Evolutionary conservation across 2,888 invertebrate species (phyloP), one percentile per base, ranked within the genome.

Genomic region (Clusia tigrina): DNA sequence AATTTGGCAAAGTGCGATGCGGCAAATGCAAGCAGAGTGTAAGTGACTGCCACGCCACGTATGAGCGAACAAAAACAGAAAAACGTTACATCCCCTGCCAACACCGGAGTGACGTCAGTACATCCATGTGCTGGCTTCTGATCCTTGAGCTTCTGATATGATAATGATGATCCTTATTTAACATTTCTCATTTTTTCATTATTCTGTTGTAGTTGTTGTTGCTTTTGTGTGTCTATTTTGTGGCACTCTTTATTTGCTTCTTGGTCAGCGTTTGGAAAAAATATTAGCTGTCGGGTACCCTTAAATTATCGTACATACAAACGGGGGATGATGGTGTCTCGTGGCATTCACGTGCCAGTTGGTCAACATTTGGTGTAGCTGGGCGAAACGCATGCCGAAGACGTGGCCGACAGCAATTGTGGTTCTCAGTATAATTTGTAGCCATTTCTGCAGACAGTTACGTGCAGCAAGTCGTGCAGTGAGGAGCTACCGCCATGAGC

Each of bases 1-100:
- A 81, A 81, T 80, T 80, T 80, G 72, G 74, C 74, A 77, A 77
- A 69, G 67, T 70, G 71, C 70, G 70, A 70, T 74, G 78, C 72
- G 67, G 72, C 72, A 65, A 51, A 24, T 24, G 24, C 55, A 54
- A 52, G 23, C 17, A 20, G 25, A 51, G 58, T 25, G 60, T 37
- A 42, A 22, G 61, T 60, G 74, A 73, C 72, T 77, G 76, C 69
- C 77, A 24, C 58, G n/a, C 65, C 56, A 63, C 58, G 32, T 60
- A 55, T 12, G 52, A 17, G 25, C 24, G 52, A 38, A 15, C 18
- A 17, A 62, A n/a, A 22, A 22, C 32, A 37, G 64, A 71, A n/a
- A n/a, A n/a, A n/a, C n/a, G n/a, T n/a, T n/a, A n/a, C 69, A 73
- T 73, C 75, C 75, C 73, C 70, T 73, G n/a, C n/a, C n/a, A 74